phyloP scores from a whole-genome alignment of 2,113 vertebrate species.

The Scartelaos histophorus region DNA sequence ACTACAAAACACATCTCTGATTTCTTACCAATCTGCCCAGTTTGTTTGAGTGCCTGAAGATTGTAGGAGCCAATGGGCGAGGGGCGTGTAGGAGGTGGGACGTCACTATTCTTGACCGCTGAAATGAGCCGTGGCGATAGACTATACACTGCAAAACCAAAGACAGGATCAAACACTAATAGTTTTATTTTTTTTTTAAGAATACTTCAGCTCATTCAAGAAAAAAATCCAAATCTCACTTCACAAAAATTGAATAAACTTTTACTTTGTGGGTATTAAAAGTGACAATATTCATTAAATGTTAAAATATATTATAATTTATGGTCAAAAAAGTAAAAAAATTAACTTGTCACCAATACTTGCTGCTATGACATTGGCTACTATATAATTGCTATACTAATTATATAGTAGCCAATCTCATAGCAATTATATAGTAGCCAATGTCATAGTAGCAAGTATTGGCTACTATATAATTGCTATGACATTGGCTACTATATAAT shows the following conservation, averaged over 20 bases:
- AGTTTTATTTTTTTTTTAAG: not conserved
- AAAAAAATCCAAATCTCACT: too few species aligned
- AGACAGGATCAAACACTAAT: not conserved
- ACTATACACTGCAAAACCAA: constrained; percentile 6
- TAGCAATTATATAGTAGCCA: too few species aligned
- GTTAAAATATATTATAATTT: not conserved
- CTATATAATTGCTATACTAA: too few species aligned
- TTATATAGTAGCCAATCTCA: too few species aligned
- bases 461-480: not conserved
- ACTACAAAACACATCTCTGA: constrained; percentile 53
- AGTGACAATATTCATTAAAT: too few species aligned
- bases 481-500: not conserved
- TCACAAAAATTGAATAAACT: too few species aligned
- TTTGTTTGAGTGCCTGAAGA: constrained; percentile 52
- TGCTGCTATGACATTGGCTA: not conserved
- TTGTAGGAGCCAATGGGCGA: constrained; percentile 25
- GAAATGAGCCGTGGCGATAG: constrained; percentile 32
- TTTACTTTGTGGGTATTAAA: too few species aligned
- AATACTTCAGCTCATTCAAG: not conserved
- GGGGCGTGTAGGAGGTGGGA: constrained; percentile 5
- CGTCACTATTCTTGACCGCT: constrained; percentile 31
- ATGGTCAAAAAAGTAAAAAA: too few species aligned
- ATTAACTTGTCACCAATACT: too few species aligned
- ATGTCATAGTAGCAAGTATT: too few species aligned
- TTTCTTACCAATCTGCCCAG: constrained; percentile 38